Base-by-base conservation (phyloP, 2,888 invertebrate species). In the Cosmia pyralina region DNA sequence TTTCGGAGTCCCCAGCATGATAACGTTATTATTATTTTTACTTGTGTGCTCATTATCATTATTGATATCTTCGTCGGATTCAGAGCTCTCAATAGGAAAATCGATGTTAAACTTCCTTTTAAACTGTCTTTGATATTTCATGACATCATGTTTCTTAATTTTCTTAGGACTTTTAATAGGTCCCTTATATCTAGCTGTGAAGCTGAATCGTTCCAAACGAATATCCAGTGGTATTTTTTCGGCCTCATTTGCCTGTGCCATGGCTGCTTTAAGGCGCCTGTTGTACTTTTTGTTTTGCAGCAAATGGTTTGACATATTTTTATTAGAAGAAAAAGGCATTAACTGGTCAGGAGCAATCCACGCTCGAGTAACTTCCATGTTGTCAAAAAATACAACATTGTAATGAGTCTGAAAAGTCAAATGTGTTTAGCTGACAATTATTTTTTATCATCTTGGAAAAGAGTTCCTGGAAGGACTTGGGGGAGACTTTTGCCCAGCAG, bases 381-480 rank as follows among this genome's bases (percentile, higher is more conserved):
- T 85, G 76, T 96, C 96, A 72, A 97, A 96, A 85, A 97, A 97
- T 15, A 94, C 95, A 2, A 97, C 96, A 83, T 97, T 94, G 86
- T 97, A 97, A 79, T 94, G 92, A 0, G 94, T 96, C 97, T 97
- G 93, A 22, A 94, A 95, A 46, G 53, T 66, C 8, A 5, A 80
- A 70, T 19, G 6, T 13, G 6, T 50, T 44, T 2, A 53, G 17
- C 28, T 34, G 11, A 55, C 13, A 4, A 17, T 28, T 11, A 0
- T 4, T 46, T 60, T 48, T 13, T 41, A 44, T 0, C 11, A 19
- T 57, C 2, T 34, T 22, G 38, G 38, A 38, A 38, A 38, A 38
- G 38, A 38, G 38, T 38, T 38, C 4, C 38, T 38, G 38, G 38
- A 38, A 38, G 38, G 2, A 38, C 38, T 38, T 38, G 2, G 2